Conservation (phyloP, 2,888 invertebrate species). For the Cybosia mesomella region DNA sequence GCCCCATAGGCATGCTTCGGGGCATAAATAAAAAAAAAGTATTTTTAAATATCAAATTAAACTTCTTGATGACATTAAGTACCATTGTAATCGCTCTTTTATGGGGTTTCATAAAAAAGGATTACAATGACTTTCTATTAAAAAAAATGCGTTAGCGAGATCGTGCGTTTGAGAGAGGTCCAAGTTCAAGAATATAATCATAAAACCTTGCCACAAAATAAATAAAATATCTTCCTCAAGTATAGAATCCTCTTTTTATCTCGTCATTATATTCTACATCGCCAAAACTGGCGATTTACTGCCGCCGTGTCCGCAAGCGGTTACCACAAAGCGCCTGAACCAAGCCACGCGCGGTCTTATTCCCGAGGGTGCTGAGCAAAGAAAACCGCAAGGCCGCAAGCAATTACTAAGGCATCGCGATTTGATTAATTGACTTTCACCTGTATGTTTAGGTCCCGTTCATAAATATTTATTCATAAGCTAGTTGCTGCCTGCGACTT, state of each 20-base stretch:
- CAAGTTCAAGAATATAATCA: background rate
- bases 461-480: background rate
- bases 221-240: background rate
- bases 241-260: background rate
- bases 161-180: background rate
- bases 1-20: no score
- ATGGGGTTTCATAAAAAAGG: no score
- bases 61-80: no score
- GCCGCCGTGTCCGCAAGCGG: background rate
- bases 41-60: background rate
- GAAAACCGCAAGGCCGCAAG: background rate
- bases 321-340: constrained; percentile 6
- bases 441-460: background rate
- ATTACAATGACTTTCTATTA: no score
- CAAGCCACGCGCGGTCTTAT: background rate
- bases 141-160: no score
- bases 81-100: no score
- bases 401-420: background rate
- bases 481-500: no score
- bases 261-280: background rate
- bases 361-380: background rate
- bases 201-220: background rate
- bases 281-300: background rate
- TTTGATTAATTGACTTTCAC: background rate
- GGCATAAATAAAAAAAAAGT: no score